Conservation (phyloP, 2,888 invertebrate genomes). For the Maniola hyperantus region DNA sequence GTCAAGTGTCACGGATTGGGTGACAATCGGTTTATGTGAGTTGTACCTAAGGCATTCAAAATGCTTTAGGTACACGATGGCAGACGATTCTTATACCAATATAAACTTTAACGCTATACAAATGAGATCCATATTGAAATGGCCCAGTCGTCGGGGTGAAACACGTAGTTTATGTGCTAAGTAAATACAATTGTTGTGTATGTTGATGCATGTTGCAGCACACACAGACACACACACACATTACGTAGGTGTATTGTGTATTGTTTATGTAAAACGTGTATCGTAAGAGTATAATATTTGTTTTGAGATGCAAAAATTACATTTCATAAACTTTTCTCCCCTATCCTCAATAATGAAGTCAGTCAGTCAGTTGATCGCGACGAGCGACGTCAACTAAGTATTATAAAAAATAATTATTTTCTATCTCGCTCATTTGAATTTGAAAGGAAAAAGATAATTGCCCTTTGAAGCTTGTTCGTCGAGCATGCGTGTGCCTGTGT, state of each 20-base stretch:
- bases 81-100: neutral
- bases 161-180: neutral
- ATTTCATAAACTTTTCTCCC: no score
- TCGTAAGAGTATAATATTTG: no score
- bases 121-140: neutral
- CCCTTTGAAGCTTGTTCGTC: neutral
- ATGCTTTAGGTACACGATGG: constrained; percentile 32
- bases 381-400: no score
- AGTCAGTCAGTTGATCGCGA: no score
- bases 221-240: neutral
- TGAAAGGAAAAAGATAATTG: no score
- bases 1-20: constrained; percentile 21
- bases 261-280: no score
- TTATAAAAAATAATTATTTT: no score
- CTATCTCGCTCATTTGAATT: no score
- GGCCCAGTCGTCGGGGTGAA: neutral
- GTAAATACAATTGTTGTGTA: neutral
- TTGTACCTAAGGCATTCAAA: constrained; percentile 44
- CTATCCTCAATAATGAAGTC: no score
- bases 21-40: constrained; percentile 37
- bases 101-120: neutral
- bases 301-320: no score
- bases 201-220: neutral
- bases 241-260: no score
- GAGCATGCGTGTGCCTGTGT: neutral